Base-by-base conservation (phyloP, 2,888 invertebrate genomes). In the Athalia circularis region DNA sequence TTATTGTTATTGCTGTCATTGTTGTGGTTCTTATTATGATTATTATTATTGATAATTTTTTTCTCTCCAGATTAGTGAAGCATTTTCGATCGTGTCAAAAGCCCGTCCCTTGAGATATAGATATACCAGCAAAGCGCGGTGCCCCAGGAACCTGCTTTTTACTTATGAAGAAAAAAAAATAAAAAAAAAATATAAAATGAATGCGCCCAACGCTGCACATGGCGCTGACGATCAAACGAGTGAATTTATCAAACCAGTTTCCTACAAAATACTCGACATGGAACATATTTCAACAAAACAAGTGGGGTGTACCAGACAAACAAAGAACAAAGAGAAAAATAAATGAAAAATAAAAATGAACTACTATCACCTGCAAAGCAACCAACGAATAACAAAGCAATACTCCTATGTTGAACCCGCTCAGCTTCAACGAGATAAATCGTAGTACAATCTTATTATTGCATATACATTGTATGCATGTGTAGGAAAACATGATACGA, bases 41-140 rank as follows among this genome's bases (percentile, higher is more conserved):
- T n/a, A 4, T 7, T 7, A 3, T 7, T 13, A 13, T 13, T n/a
- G 2, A 13, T 61, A 15, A 13, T 15, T 61, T 52, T 47, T 72
- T 57, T 70, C 57, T 57, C 3, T 5, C 9, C 43, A 72, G 7
- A 54, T 9, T 54, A 59, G 57, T 57, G 59, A 45, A 72, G 59
- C 59, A 72, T 72, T 72, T 72, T 72, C 47, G 47, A 72, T 59
- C 59, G 70, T 72, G 70, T 72, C 70, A 59, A 59, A 72, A 72
- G 70, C 59, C 59, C 59, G 70, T 13, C 5, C 57, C n/a, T 47
- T 43, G 57, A 59, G 70, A 45, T 57, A 47, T n/a, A n/a, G 59
- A 72, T 59, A 59, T n/a, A n/a, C 70, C 59, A 47, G 15, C 72
- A 45, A 59, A 72, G 72, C 72, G 47, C 47, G 72, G 45, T 45